phyloP scores from a whole-genome alignment of 2,113 vertebrate species.

The Mesitornis unicolor region DNA sequence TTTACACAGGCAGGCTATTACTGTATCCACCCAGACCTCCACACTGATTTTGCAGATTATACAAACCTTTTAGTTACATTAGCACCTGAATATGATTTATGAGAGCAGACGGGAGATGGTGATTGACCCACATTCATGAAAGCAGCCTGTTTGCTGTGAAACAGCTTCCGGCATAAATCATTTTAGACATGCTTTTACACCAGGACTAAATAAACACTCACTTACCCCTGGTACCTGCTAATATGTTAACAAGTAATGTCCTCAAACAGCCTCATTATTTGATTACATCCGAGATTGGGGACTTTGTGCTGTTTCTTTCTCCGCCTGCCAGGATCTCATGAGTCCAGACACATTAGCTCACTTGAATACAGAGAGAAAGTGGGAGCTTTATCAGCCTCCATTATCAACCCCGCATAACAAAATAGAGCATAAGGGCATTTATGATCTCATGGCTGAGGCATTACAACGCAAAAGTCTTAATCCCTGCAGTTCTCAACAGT shows the following conservation, averaged over 20 bases:
- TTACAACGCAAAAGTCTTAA: slow-evolving; percentile 1
- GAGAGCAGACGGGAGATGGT: slow-evolving; percentile 52
- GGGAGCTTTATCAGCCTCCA: slow-evolving; percentile 51
- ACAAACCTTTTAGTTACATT: slow-evolving; percentile 62
- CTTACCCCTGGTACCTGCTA: slow-evolving; percentile 69
- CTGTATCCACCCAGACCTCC: slow-evolving; percentile 18
- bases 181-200: slow-evolving; percentile 68
- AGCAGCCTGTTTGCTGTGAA: slow-evolving; percentile 63
- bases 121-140: slow-evolving; percentile 61
- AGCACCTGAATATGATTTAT: slow-evolving; percentile 71
- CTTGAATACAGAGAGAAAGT: slow-evolving; percentile 20
- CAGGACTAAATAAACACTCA: slow-evolving; percentile 69
- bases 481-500: slow-evolving; percentile 16
- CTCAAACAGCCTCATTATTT: slow-evolving; percentile 67
- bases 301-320: slow-evolving; percentile 21
- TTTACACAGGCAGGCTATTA: slow-evolving; percentile 26
- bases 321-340: not conserved
- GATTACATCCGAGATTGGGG: slow-evolving; percentile 59
- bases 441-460: slow-evolving; percentile 56
- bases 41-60: slow-evolving; percentile 39
- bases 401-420: slow-evolving; percentile 42
- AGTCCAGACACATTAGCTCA: slow-evolving; percentile 50
- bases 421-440: slow-evolving; percentile 30
- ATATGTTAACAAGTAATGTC: slow-evolving; percentile 71
- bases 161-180: slow-evolving; percentile 66